Conservation (phyloP, 64 coral and sea anemone genomes). For the Acropora yongei region DNA sequence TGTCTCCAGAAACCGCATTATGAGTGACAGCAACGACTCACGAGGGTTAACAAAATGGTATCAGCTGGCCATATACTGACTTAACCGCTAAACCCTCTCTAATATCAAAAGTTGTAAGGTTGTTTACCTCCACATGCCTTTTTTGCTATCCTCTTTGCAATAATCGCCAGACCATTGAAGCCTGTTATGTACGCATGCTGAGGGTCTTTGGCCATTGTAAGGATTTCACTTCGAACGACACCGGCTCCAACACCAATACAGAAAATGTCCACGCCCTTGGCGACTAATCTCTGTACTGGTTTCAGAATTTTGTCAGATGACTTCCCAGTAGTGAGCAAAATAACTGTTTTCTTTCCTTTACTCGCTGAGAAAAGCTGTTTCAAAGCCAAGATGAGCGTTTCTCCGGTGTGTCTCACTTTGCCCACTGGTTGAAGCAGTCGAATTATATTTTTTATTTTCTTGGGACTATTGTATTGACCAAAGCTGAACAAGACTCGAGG, state of each 20-base stretch:
- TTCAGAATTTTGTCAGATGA: constrained; percentile 30
- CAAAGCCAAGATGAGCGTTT: background rate
- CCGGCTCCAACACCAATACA: constrained; percentile 31
- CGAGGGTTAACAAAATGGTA: too few relatives aligned
- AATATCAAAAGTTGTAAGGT: background rate
- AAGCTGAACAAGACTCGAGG: constrained; percentile 21
- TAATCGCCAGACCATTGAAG: background rate
- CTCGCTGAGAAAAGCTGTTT: background rate
- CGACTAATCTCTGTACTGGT: constrained; percentile 44
- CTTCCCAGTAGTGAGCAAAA: background rate
- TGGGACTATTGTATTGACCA: constrained; percentile 35
- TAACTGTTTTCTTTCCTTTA: constrained; percentile 42
- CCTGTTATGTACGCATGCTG: constrained; percentile 44
- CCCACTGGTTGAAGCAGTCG: background rate
- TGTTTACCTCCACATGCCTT: constrained; percentile 43
- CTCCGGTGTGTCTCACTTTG: background rate
- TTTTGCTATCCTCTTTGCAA: constrained; percentile 25
- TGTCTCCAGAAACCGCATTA: too few relatives aligned
- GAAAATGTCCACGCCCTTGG: constrained; percentile 42
- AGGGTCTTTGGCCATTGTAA: constrained; percentile 60
- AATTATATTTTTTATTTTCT: background rate
- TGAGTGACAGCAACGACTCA: too few relatives aligned
- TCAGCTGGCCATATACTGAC: too few relatives aligned
- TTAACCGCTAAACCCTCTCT: too few relatives aligned
- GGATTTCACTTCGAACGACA: constrained; percentile 30